Percentiles rank a stretch among this genome's conserved stretches.
Conservation (phyloP, 2,113 vertebrate species). For the Bubalus kerabau region DNA sequence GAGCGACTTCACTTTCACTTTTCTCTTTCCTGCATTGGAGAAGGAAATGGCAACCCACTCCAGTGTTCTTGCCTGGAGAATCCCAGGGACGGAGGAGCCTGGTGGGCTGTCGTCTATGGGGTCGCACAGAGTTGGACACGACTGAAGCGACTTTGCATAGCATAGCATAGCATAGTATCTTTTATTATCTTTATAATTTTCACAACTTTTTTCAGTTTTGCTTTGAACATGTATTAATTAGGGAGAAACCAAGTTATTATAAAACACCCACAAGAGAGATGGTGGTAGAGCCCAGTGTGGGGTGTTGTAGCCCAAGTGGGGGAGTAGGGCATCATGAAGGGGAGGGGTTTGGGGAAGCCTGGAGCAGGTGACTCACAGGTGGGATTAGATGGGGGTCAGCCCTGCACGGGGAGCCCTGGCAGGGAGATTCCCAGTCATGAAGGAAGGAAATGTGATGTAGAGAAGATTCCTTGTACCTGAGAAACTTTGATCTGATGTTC, state of each 20-base stretch:
- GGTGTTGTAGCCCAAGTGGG: background rate
- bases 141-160: too few species aligned
- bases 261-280: background rate
- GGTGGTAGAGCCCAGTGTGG: background rate
- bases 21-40: too few species aligned
- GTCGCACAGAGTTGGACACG: too few species aligned
- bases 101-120: too few species aligned
- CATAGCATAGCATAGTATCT: too few species aligned
- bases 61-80: too few species aligned
- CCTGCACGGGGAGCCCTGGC: too few species aligned
- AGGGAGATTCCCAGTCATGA: background rate
- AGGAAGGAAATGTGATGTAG: background rate
- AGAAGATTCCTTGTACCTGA: background rate
- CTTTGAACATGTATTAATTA: background rate
- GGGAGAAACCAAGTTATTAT: background rate
- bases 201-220: background rate
- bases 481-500: background rate
- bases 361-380: background rate
- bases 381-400: background rate
- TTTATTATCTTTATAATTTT: background rate
- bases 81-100: too few species aligned
- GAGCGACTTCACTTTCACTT: too few species aligned
- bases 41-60: too few species aligned
- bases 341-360: fast-evolving
- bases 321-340: background rate